Percentiles rank a stretch among this genome's conserved stretches.
Conservation (phyloP, 2,797 vertebrate species). For the Chaunax sp. region DNA sequence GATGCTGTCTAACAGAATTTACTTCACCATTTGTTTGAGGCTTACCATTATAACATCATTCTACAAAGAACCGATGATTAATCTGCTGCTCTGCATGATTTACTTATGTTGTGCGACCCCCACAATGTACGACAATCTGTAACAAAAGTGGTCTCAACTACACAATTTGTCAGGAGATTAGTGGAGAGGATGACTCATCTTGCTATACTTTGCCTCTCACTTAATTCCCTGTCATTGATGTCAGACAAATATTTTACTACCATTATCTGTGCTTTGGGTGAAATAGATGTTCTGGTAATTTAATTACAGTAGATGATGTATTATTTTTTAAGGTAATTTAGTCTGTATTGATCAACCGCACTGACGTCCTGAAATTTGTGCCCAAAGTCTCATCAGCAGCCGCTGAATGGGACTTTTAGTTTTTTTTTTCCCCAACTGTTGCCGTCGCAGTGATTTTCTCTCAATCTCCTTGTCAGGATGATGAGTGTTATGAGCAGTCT, state of each 20-base stretch:
- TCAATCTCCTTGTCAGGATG: constrained; percentile 80
- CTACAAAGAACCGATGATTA: not conserved
- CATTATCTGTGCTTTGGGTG: not conserved
- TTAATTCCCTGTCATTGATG: not conserved
- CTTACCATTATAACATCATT: not conserved
- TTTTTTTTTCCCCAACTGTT: constrained; percentile 12
- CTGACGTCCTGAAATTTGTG: not conserved
- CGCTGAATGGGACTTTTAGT: not conserved
- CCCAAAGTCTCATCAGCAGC: not conserved
- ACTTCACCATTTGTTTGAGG: too few relatives aligned
- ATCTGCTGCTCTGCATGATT: not conserved
- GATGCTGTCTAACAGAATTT: too few relatives aligned
- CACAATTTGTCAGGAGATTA: too few relatives aligned
- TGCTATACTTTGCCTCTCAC: not conserved
- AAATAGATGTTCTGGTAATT: not conserved
- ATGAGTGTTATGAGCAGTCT: constrained; percentile 87
- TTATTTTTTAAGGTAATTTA: not conserved
- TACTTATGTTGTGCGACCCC: not conserved
- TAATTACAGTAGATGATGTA: not conserved
- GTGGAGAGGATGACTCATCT: not conserved
- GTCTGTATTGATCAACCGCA: not conserved
- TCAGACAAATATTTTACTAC: not conserved
- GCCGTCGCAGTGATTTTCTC: constrained; percentile 36
- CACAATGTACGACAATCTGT: not conserved
- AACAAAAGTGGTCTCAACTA: too few relatives aligned